Base-by-base conservation (phyloP, 2,888 invertebrate species). In the Myathropa florea region DNA sequence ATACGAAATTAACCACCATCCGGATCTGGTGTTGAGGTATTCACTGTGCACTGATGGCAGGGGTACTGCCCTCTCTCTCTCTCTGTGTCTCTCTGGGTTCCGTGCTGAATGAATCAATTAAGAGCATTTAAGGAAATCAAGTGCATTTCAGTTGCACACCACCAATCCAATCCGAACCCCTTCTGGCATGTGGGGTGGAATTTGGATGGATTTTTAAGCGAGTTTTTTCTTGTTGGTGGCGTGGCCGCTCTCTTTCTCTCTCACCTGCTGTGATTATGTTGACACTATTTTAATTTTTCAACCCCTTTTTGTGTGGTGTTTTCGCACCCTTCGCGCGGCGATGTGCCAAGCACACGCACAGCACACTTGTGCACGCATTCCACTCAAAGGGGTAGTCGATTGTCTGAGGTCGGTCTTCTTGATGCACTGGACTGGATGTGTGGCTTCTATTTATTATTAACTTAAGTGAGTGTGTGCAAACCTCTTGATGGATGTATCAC, bases 81-180 rank as follows among this genome's bases (percentile, higher is more conserved):
- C 26, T 23, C 46, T 26, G 60, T 30, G 26, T 18, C 28, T 28
- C 21, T 10, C 21, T 28, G 26, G 26, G 21, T 65, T 12, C 26
- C 53, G 46, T 39, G 46, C 70, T 71, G 76, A 84, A 76, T 81
- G 76, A 85, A 81, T 59, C 76, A 85, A 81, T 81, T 85, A 81
- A 85, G 77, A 77, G 77, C 63, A 72, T 81, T 85, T 81, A 72
- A 72, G 59, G 53, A 81, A 85, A 85, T 81, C 84, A 85, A 81
- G 84, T 85, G 84, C 76, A 81, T 81, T 81, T 72, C 18, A 55
- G 75, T 61, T 80, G 65, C 61, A 76, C 75, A 84, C 71, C 39
- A 18, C 46, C 18, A 18, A 1, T 1, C 4, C n/a, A 63, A 61
- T 55, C 6, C 57, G 21, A 36, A 39, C 59, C 39, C 61, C 12